These are phyloP conservation scores for Piscicola geometra DNA, from an alignment of 2,888 invertebrate genomes.

Conservation along the genomic window DNA sequence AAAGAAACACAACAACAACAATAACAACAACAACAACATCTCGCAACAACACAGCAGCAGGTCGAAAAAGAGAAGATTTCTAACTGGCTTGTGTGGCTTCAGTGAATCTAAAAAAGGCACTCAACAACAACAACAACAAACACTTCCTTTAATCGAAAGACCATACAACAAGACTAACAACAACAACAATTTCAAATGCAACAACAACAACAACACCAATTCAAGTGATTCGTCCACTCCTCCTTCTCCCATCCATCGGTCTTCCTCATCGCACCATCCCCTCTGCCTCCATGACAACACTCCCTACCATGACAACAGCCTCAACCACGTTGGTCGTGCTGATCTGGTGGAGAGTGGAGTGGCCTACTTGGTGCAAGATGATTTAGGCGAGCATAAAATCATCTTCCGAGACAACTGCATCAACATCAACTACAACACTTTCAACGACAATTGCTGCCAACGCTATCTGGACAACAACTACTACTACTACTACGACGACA, in stretches of 20 bases:
- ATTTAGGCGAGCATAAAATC: background rate
- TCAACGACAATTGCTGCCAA: background rate
- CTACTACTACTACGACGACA: constrained; percentile 9
- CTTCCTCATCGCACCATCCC: constrained; percentile 3
- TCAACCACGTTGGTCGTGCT: background rate
- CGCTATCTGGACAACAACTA: background rate
- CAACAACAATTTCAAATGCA: background rate
- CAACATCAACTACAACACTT: background rate
- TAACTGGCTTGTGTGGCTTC: constrained; percentile 25
- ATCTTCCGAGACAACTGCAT: background rate
- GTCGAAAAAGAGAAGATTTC: constrained; percentile 13
- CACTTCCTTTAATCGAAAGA: constrained; percentile 22
- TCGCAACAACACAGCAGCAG: background rate
- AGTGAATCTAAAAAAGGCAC: constrained; percentile 25
- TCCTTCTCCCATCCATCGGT: constrained; percentile 33
- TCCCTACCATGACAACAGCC: background rate
- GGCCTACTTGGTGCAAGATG: background rate
- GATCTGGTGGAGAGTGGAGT: background rate
- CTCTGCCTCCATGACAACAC: background rate
- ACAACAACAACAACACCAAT: background rate
- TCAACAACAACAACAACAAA: constrained; percentile 33
- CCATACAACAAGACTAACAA: background rate
- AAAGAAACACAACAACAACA: background rate
- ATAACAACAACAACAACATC: background rate
- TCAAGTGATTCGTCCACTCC: constrained; percentile 36